Conservation (phyloP, 2,797 vertebrate genomes). For the Urocyon cinereoargenteus region DNA sequence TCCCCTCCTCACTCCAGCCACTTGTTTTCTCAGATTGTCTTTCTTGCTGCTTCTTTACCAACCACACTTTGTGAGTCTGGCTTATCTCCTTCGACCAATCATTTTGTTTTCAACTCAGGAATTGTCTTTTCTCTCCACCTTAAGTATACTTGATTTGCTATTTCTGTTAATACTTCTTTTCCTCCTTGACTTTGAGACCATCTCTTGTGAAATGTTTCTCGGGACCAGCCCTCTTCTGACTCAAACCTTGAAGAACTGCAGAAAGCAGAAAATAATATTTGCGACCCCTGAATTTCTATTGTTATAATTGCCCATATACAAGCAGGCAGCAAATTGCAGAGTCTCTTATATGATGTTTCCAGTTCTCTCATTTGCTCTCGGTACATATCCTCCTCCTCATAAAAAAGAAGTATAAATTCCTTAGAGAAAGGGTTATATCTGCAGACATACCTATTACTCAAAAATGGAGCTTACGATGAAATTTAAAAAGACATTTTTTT, state of each 20-base stretch:
- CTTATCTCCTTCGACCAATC: background rate
- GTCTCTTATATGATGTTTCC: background rate
- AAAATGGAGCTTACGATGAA: background rate
- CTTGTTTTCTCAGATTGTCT: background rate
- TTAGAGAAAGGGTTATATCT: background rate
- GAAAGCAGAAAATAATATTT: background rate
- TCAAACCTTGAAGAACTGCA: background rate
- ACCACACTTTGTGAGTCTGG: rapidly evolving
- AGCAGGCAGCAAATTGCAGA: background rate
- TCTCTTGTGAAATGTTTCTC: background rate
- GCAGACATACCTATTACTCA: background rate
- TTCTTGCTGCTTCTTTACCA: background rate
- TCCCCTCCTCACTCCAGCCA: rapidly evolving
- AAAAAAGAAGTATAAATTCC: background rate
- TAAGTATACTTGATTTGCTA: background rate
- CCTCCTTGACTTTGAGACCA: background rate
- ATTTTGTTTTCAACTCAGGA: background rate
- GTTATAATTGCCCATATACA: background rate
- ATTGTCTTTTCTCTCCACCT: background rate
- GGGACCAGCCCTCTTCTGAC: background rate
- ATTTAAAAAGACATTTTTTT: conserved; percentile 1
- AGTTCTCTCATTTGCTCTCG: background rate
- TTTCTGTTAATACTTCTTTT: background rate
- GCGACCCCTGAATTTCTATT: background rate
- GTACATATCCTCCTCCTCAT: background rate